phyloP scores from a whole-genome alignment of 2,888 invertebrate species.

The Cetonia aurata region DNA sequence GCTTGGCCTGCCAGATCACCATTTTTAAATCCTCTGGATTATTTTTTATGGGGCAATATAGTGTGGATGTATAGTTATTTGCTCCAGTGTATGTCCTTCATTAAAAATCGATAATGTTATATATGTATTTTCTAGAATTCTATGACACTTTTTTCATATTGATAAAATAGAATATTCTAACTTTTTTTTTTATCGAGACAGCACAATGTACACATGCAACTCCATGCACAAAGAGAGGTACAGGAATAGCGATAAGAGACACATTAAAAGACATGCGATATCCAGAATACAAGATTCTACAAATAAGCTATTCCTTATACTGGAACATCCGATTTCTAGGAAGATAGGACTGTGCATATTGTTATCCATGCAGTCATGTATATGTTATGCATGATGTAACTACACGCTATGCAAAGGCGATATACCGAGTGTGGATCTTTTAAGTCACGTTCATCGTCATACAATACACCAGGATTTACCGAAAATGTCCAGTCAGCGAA shows the following conservation, averaged over 20 bases:
- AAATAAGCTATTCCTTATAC: not conserved
- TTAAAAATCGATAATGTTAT: too few species aligned
- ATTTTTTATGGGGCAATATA: too few species aligned
- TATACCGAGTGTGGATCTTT: slow-evolving; percentile 23
- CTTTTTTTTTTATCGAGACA: too few species aligned
- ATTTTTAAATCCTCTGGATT: too few species aligned
- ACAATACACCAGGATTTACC: slow-evolving; percentile 52
- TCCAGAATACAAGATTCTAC: not conserved
- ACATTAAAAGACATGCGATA: too few species aligned
- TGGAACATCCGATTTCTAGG: slow-evolving; percentile 38
- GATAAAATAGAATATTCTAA: too few species aligned
- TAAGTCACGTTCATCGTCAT: slow-evolving; percentile 49
- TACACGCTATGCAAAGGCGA: not conserved
- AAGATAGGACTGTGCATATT: slow-evolving; percentile 43
- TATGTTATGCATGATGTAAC: not conserved
- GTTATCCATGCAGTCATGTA: slow-evolving; percentile 2
- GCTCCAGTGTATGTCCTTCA: too few species aligned
- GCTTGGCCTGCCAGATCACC: too few species aligned
- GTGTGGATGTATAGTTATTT: too few species aligned
- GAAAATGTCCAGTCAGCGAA: slow-evolving; percentile 45
- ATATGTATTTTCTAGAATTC: too few species aligned
- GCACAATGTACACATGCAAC: too few species aligned
- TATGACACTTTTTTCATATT: too few species aligned
- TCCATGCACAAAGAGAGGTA: slow-evolving; percentile 5
- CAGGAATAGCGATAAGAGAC: not conserved